Evolutionary conservation across 2,888 invertebrate genomes (phyloP).

Genomic region (Chironomus tentans): DNA sequence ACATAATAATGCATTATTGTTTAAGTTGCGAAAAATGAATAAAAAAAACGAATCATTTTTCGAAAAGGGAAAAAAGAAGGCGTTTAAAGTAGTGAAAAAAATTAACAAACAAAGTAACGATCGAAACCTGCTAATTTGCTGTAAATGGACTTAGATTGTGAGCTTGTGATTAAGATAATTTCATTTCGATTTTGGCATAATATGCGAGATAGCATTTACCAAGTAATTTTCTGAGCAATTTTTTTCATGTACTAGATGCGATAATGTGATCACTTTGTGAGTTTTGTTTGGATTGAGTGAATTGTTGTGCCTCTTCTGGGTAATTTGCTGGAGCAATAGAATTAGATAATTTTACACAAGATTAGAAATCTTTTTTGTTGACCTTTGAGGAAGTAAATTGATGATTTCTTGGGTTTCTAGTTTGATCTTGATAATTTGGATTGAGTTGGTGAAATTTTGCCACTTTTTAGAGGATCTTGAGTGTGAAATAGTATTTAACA

Average conservation of each 20-base stretch:
- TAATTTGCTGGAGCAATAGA: too few relatives aligned
- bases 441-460: too few relatives aligned
- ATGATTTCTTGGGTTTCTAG: too few relatives aligned
- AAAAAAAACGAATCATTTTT: not conserved
- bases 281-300: too few relatives aligned
- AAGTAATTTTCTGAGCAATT: too few relatives aligned
- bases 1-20: not conserved
- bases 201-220: not conserved
- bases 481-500: too few relatives aligned
- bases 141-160: slow-evolving; percentile 24
- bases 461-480: too few relatives aligned
- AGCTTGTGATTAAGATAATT: slow-evolving; percentile 24
- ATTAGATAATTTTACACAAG: too few relatives aligned
- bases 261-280: too few relatives aligned
- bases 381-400: not conserved
- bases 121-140: slow-evolving; percentile 26
- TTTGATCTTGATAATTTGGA: too few relatives aligned
- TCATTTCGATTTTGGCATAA: slow-evolving; percentile 16
- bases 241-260: too few relatives aligned
- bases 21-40: not conserved
- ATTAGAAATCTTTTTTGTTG: not conserved
- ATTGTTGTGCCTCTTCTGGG: too few relatives aligned
- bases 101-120: slow-evolving; percentile 26
- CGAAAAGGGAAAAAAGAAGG: not conserved
- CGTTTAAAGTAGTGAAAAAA: slow-evolving; percentile 19